Evolutionary conservation across 1,140 invertebrate genomes (phyloP).

Genomic region (Pseudomyrmex flavicornis): DNA sequence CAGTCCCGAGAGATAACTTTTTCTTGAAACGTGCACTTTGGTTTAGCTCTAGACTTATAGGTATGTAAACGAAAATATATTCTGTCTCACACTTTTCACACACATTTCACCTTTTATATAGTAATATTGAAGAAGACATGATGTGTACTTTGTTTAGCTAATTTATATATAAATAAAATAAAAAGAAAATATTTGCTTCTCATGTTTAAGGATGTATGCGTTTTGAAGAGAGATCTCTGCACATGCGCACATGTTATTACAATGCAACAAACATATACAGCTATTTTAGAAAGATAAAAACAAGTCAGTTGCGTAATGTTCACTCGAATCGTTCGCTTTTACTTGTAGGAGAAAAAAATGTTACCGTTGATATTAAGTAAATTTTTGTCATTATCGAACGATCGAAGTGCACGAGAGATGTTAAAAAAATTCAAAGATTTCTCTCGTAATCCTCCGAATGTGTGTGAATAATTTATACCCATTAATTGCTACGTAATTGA

Average conservation of each 20-base stretch:
- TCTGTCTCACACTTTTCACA: background rate
- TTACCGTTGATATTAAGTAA: constrained; percentile 41
- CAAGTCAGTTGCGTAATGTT: background rate
- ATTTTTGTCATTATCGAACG: constrained; percentile 5
- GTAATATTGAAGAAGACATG: background rate
- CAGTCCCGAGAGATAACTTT: background rate
- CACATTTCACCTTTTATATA: background rate
- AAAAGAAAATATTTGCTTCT: constrained; percentile 3
- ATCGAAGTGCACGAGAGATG: background rate
- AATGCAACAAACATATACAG: background rate
- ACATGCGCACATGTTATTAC: background rate
- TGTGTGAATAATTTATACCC: background rate
- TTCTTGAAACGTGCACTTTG: no score
- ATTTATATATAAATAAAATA: constrained; percentile 27
- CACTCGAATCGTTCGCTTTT: constrained; percentile 8
- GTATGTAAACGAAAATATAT: background rate
- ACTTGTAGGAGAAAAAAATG: constrained; percentile 24
- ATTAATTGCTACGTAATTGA: constrained; percentile 9
- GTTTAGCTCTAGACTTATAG: no score
- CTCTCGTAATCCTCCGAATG: background rate
- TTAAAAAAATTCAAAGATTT: background rate
- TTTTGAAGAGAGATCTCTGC: no score
- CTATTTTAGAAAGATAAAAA: background rate
- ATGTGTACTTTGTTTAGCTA: background rate
- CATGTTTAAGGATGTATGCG: background rate